Percentiles rank a stretch among this genome's conserved stretches.
Evolutionary conservation across 2,888 invertebrate genomes (phyloP).

Genomic region (Temnothorax rugatulus): DNA sequence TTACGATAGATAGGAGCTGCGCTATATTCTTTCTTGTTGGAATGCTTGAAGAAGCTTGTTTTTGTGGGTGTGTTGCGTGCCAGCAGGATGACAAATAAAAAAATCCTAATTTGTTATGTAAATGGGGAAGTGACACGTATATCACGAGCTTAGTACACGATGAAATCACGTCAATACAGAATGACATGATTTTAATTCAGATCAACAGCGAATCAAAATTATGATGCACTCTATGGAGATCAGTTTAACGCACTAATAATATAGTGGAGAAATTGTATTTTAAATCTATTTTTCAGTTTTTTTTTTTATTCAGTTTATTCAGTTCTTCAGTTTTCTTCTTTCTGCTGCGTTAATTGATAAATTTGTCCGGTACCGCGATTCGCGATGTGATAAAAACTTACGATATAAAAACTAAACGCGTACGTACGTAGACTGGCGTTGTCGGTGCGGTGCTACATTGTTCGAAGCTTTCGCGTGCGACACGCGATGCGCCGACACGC

Average conservation of each 20-base stretch:
- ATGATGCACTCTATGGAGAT: background rate
- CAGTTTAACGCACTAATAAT: background rate
- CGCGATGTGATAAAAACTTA: slow-evolving; percentile 16
- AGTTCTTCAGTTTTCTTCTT: background rate
- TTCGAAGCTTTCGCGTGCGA: slow-evolving; percentile 38
- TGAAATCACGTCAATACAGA: background rate
- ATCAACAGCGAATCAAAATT: background rate
- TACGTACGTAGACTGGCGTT: background rate
- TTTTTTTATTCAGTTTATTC: background rate
- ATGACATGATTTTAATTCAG: background rate
- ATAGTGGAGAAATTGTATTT: background rate
- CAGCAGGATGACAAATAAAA: background rate
- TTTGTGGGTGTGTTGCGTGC: background rate
- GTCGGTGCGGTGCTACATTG: slow-evolving; percentile 25
- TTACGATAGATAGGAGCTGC: background rate
- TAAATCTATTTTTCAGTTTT: background rate
- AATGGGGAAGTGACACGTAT: background rate
- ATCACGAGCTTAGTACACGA: background rate
- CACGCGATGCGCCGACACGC: slow-evolving; percentile 38
- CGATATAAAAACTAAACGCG: no score
- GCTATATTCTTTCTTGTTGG: background rate
- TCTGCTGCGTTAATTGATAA: background rate
- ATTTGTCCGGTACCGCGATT: background rate
- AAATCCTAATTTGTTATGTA: slow-evolving; percentile 39
- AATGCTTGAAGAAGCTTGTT: background rate